Evolutionary conservation across 2,113 vertebrate species (phyloP).

Genomic region (Cnemophilus loriae): DNA sequence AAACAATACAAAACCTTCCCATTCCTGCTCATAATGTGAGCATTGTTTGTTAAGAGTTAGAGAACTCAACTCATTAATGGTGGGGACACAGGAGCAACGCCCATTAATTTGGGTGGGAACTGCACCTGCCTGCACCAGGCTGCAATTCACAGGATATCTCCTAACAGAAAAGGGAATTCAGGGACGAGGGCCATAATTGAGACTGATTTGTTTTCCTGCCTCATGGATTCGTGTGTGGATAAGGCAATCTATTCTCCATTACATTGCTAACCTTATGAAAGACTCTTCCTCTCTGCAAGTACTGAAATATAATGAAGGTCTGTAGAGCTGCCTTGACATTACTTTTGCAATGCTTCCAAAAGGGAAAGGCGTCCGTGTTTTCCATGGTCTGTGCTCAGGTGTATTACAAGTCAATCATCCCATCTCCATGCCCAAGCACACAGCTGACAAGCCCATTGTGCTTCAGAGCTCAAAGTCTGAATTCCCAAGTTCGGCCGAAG

Average conservation of each 20-base stretch:
- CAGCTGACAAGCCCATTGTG: background rate
- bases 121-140: background rate
- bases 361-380: background rate
- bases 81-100: background rate
- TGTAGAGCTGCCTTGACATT: background rate
- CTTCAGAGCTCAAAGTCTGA: background rate
- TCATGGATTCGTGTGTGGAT: background rate
- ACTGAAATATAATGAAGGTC: background rate
- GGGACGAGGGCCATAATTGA: background rate
- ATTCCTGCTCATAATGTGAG: background rate
- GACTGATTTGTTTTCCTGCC: slow-evolving; percentile 7
- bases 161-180: background rate
- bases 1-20: background rate
- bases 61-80: background rate
- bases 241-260: background rate
- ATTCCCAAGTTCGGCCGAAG: background rate
- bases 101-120: slow-evolving; percentile 8
- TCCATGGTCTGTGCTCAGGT: background rate
- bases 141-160: background rate
- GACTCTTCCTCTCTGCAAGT: background rate
- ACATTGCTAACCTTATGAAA: background rate
- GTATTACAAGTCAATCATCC: background rate
- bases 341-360: background rate
- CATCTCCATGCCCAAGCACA: background rate
- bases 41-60: slow-evolving; percentile 22